phyloP scores from a whole-genome alignment of 2,797 vertebrate species.

The Mormyrus proboscirostris region DNA sequence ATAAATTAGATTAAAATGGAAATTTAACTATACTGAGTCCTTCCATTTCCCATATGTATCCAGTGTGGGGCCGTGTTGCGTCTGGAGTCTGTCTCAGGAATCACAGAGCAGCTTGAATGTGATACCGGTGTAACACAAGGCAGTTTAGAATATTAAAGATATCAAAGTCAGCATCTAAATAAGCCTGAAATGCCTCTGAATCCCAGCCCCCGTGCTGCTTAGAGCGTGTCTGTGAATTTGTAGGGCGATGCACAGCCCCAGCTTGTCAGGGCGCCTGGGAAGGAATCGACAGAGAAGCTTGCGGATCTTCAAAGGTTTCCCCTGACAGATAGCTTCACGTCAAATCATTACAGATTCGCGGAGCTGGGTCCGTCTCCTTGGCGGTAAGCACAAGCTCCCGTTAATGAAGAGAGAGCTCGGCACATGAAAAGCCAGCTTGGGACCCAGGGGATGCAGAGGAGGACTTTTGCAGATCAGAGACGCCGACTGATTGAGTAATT shows the following conservation, averaged over 20 bases:
- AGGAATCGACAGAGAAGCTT: not conserved
- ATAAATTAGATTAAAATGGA: not conserved
- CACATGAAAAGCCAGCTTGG: not conserved
- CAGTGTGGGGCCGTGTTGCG: not conserved
- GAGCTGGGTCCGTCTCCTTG: not conserved
- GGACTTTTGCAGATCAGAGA: constrained; percentile 19
- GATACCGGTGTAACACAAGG: not conserved
- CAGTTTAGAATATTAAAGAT: not conserved
- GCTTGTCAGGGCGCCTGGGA: not conserved
- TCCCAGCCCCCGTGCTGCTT: not conserved
- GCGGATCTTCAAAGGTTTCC: constrained; percentile 20
- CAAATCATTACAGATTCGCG: constrained; percentile 12
- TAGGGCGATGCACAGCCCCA: not conserved
- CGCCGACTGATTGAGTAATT: constrained; percentile 25
- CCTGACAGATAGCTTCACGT: not conserved
- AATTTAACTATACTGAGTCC: not conserved
- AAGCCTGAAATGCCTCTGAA: not conserved
- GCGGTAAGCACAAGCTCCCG: not conserved
- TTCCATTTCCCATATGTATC: not conserved
- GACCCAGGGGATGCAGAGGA: not conserved
- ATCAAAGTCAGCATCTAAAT: constrained; percentile 2
- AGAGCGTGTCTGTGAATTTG: not conserved
- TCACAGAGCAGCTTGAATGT: not conserved
- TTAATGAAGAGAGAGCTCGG: constrained; percentile 21
- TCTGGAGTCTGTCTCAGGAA: not conserved